Base-by-base conservation (phyloP, 2,888 invertebrate genomes). In the Xanthostigma xanthostigma region DNA sequence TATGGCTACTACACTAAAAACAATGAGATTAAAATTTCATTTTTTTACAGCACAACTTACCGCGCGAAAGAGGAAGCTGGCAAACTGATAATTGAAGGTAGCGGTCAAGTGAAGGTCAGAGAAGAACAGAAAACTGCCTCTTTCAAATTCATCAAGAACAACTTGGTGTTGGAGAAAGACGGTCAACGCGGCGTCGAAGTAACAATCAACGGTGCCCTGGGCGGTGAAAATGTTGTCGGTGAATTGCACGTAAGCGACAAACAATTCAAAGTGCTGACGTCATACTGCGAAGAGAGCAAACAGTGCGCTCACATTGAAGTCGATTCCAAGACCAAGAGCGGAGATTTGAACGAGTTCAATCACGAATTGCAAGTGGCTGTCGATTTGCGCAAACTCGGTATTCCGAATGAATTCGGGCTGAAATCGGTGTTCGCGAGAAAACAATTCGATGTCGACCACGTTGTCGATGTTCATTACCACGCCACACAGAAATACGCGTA, bases 251-350 rank as follows among this genome's bases (percentile, higher is more conserved):
- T 80, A 45, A 83, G 86, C 40, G 81, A 83, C 65, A 74, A 82
- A 53, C 83, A 84, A 55, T 78, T 84, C 62, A 78, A 81, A 58
- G 70, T 77, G 43, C 76, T 80, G 11, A 73, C 79, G 53, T 80
- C 84, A 10, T 80, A 81, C 62, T 87, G 87, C 62, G 84, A 86
- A 55, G 82, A 84, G 61, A 84, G 81, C 67, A 82, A 83, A 51
- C 81, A 85, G 55, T 87, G 87, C 60, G 82, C 83, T 0, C 79
- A 84, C 58, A 72, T 83, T 17, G 84, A 86, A 57, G 59, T 81
- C n/a, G 73, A 77, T 57, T 73, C 78, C 34, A 79, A 77, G 58
- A 62, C 72, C 6, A 27, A 27, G 51, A 14, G 8, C 36, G 41
- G 57, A 78, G 79, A 70, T 50, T 62, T 72, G 2, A 69, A 72